phyloP scores from a whole-genome alignment of 2,113 vertebrate species.

The Cyprinodon tularosa region DNA sequence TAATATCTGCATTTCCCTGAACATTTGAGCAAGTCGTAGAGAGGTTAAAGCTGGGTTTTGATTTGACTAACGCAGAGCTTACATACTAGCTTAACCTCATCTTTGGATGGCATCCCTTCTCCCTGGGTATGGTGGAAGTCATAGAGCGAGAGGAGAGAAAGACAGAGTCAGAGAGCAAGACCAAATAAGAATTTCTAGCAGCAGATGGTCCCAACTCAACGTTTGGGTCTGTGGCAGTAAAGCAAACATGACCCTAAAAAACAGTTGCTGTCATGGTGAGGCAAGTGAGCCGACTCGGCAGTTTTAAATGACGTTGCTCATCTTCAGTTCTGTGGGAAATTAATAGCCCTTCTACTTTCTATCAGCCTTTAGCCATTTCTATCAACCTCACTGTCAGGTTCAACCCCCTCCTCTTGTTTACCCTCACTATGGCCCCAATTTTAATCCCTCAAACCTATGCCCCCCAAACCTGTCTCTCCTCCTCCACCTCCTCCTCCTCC shows the following conservation, averaged over 20 bases:
- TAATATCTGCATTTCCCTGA: slow-evolving; percentile 15
- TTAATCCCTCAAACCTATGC: slow-evolving; percentile 6
- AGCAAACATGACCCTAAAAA: slow-evolving; percentile 65
- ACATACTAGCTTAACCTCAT: slow-evolving; percentile 71
- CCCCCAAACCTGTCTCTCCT: neutral
- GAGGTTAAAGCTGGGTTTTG: slow-evolving; percentile 64
- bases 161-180: slow-evolving; percentile 40
- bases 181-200: slow-evolving; percentile 39
- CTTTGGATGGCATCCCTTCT: slow-evolving; percentile 60
- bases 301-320: slow-evolving; percentile 46
- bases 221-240: slow-evolving; percentile 57
- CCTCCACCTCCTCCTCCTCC: slow-evolving; percentile 4
- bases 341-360: slow-evolving; percentile 13
- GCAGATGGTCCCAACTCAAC: slow-evolving; percentile 67
- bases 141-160: slow-evolving; percentile 41
- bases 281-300: slow-evolving; percentile 38
- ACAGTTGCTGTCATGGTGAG: slow-evolving; percentile 59
- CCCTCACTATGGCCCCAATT: slow-evolving; percentile 24
- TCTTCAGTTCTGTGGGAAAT: slow-evolving; percentile 39
- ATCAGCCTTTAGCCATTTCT: slow-evolving; percentile 21
- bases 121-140: slow-evolving; percentile 46
- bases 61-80: slow-evolving; percentile 67
- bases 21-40: slow-evolving; percentile 12
- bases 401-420: slow-evolving; percentile 28
- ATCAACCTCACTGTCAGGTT: slow-evolving; percentile 22